Percentiles rank a stretch among this genome's conserved stretches.
Conservation (phyloP, 2,888 invertebrate species). For the Embidobia sp. region DNA sequence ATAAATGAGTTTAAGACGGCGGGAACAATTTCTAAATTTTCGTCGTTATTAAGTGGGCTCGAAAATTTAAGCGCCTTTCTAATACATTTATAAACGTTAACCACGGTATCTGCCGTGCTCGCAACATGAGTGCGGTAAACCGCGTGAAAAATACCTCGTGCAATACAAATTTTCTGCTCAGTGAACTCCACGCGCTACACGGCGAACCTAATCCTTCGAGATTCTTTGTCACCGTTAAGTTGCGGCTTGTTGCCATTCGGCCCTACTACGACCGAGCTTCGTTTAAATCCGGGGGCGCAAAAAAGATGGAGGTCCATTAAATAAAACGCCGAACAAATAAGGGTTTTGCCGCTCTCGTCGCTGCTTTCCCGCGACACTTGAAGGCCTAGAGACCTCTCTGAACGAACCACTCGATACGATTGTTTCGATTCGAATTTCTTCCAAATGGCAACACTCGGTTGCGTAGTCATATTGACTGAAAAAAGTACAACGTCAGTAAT, state of each 20-base stretch:
- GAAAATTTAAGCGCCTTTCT: conserved; percentile 3
- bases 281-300: conserved; percentile 61
- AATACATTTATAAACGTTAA: conserved; percentile 7
- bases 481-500: too few species aligned
- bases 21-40: too few species aligned
- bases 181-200: conserved; percentile 22
- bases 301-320: conserved; percentile 68
- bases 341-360: conserved; percentile 63
- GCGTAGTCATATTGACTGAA: too few species aligned
- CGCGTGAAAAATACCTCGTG: conserved; percentile 32
- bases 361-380: conserved; percentile 60
- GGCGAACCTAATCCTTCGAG: conserved; percentile 33
- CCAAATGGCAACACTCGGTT: conserved; percentile 26
- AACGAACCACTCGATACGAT: conserved; percentile 62
- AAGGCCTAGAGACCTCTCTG: conserved; percentile 65
- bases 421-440: conserved; percentile 40
- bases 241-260: conserved; percentile 41
- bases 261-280: conserved; percentile 41
- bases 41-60: too few species aligned
- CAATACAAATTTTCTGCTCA: conserved; percentile 41
- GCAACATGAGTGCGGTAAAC: conserved; percentile 6
- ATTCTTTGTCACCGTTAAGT: conserved; percentile 34
- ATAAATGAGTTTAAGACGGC: too few species aligned
- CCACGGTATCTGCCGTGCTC: not conserved
- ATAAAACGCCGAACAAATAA: conserved; percentile 72